A percentile compares a stretch with the other conserved stretches of the same genome.
Evolutionary conservation across 2,888 invertebrate species (phyloP).

Genomic region (Yponomeuta malinellus): DNA sequence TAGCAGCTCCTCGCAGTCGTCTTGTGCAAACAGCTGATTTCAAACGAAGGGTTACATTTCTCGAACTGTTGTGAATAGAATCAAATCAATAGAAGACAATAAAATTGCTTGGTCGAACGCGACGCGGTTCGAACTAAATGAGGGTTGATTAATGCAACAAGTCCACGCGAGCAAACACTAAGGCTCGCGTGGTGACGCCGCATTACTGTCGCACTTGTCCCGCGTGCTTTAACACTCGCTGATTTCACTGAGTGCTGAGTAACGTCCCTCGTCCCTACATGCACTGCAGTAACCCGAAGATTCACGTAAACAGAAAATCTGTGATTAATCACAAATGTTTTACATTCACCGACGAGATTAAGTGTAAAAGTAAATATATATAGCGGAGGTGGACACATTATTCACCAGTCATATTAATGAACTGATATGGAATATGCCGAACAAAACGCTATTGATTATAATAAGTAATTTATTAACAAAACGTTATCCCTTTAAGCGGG

Average conservation of each 20-base stretch:
- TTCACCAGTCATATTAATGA: conserved; percentile 16
- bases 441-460: conserved; percentile 28
- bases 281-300: background rate
- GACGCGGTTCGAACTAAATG: conserved; percentile 69
- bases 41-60: conserved; percentile 25
- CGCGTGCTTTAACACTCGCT: conserved; percentile 22
- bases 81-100: conserved; percentile 64
- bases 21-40: no score
- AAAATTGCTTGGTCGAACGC: conserved; percentile 70
- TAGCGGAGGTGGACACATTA: background rate
- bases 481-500: conserved; percentile 35
- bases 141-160: conserved; percentile 67
- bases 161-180: conserved; percentile 44
- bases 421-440: conserved; percentile 21
- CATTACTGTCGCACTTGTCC: conserved; percentile 36
- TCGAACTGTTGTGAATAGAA: conserved; percentile 56
- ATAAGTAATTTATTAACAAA: conserved; percentile 27
- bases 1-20: no score
- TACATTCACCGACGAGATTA: background rate
- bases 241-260: conserved; percentile 35
- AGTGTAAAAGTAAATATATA: background rate
- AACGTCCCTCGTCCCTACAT: background rate
- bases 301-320: background rate
- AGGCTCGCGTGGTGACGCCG: conserved; percentile 54
- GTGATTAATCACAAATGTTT: background rate